phyloP scores from a whole-genome alignment of 2,113 vertebrate species.

The Burhinus oedicnemus region DNA sequence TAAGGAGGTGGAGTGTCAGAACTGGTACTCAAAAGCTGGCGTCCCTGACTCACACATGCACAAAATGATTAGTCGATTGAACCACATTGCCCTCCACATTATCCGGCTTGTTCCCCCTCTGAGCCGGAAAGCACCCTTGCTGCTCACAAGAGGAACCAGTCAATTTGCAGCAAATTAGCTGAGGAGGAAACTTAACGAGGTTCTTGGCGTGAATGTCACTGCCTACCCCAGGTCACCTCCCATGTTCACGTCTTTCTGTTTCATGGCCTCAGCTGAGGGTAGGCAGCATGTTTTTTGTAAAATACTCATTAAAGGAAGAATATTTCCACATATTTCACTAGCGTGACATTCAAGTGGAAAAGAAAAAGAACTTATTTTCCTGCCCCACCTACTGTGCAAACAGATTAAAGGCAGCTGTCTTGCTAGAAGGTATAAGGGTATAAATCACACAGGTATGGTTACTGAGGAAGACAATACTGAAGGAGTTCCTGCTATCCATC shows the following conservation, averaged over 20 bases:
- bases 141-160: neutral
- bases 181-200: neutral
- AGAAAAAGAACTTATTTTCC: neutral
- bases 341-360: neutral
- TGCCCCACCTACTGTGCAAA: neutral
- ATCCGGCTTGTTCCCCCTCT: neutral
- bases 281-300: neutral
- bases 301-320: neutral
- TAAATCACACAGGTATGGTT: neutral
- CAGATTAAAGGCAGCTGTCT: neutral
- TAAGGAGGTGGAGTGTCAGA: neutral
- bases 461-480: neutral
- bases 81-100: fast-evolving
- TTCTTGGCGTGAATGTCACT: neutral
- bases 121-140: fast-evolving
- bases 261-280: fast-evolving
- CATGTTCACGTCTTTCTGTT: neutral
- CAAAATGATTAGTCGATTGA: neutral
- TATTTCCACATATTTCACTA: neutral
- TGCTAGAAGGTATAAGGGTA: neutral
- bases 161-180: neutral
- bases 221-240: neutral
- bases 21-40: neutral
- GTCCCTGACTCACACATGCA: neutral
- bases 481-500: neutral